These are phyloP conservation scores for Stigmatopora argus DNA, from an alignment of 2,113 vertebrate species.

Conservation along the genomic window DNA sequence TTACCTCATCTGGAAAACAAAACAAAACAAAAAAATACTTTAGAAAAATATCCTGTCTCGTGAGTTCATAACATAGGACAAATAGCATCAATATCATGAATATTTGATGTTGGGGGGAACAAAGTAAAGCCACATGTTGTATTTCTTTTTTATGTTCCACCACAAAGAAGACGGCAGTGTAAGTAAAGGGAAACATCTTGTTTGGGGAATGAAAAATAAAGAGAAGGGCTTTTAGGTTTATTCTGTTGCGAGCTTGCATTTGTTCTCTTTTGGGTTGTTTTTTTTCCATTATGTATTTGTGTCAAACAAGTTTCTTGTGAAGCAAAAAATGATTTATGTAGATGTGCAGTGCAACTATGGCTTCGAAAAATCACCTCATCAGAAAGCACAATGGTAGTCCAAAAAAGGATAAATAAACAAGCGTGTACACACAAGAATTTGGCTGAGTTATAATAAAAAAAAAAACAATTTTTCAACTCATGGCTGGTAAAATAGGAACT, in stretches of 20 bases:
- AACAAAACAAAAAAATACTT: not conserved
- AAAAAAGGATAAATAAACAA: not conserved
- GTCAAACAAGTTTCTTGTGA: not conserved
- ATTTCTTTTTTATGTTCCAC: slow-evolving; percentile 1
- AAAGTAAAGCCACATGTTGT: not conserved
- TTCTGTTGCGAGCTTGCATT: not conserved
- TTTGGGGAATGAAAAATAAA: slow-evolving; percentile 5
- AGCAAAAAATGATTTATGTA: not conserved
- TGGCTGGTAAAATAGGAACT: not conserved
- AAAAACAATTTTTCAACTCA: not conserved
- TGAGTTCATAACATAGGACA: not conserved
- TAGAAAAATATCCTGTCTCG: not conserved
- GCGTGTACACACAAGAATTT: not conserved
- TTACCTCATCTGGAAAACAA: not conserved
- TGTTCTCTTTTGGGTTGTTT: not conserved
- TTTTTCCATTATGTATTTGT: not conserved
- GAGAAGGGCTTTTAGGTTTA: not conserved
- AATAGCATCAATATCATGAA: slow-evolving; percentile 1
- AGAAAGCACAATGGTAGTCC: not conserved
- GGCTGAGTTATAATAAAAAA: not conserved
- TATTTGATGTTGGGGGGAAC: not conserved
- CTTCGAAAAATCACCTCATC: not conserved
- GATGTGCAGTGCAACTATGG: not conserved
- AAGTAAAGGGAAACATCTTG: slow-evolving; percentile 11
- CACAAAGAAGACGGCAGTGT: slow-evolving; percentile 8